Evolutionary conservation across 2,888 invertebrate species (phyloP), one percentile per base, ranked within the genome.

Genomic region (Colostygia pectinataria): DNA sequence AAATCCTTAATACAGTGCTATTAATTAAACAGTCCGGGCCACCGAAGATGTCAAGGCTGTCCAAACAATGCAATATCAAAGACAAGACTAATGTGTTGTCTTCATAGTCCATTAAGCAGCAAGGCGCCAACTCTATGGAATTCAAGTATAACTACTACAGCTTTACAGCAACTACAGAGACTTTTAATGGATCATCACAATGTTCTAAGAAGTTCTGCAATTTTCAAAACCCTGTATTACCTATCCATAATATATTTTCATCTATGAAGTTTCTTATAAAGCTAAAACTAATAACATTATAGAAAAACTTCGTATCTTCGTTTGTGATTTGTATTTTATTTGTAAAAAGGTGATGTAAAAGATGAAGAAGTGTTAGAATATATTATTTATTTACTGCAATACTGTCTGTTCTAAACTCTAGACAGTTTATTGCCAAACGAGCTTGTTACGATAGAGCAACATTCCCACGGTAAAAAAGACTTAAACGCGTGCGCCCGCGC

Each of bases 381-480:
- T 38, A n/a, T 18, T 0, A 10, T 27, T 33, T 32, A n/a, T n/a
- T 9, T 9, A 31, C n/a, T n/a, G 15, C 8, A 27, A 15, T 38
- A 33, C 38, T 38, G 25, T 36, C 31, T 5, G 24, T 25, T 41
- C 23, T 18, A n/a, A 33, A 28, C 12, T 23, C 41, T 43, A 20
- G 25, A 20, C 32, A 14, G 33, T 44, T 50, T 39, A 46, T 57
- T 60, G 50, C 55, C 46, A 57, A 57, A 60, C 49, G 20, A 49
- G 45, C 20, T 40, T 38, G 53, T 54, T 54, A 54, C 54, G 45
- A 34, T 50, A 51, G 28, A 42, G 41, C 46, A 39, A 50, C 23
- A 52, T 60, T 60, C 60, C 48, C 60, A 60, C 60, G 60, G 47
- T 59, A 50, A 39, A 57, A 61, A 57, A 55, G 52, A 51, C 41